Conservation (phyloP, 2,888 invertebrate genomes). For the Auanema sp. region DNA sequence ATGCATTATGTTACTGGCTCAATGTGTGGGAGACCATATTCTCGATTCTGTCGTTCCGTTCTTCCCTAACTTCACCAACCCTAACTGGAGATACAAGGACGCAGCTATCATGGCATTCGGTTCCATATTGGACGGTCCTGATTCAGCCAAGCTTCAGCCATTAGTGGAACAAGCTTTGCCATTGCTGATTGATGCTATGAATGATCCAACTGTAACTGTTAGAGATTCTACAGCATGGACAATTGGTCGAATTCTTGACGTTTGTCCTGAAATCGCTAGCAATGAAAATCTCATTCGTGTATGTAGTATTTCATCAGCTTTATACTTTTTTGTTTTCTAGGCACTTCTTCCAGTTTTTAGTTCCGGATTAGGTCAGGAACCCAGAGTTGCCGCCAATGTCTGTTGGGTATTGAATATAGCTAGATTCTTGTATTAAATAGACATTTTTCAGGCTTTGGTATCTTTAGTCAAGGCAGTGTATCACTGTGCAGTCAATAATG, state of each 20-base stretch:
- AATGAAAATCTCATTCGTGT: constrained; percentile 44
- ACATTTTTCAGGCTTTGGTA: constrained; percentile 75
- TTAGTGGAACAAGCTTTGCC: constrained; percentile 95
- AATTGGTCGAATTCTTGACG: constrained; percentile 94
- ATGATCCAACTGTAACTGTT: constrained; percentile 88
- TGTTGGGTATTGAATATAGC: constrained; percentile 84
- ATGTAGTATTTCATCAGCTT: background rate
- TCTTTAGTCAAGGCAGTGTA: constrained; percentile 94
- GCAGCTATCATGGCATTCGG: constrained; percentile 99
- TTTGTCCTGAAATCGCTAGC: constrained; percentile 57
- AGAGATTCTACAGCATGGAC: constrained; percentile 98
- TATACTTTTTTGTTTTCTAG: constrained; percentile 62
- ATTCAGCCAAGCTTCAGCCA: constrained; percentile 82
- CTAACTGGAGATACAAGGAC: constrained; percentile 71
- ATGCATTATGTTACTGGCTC: constrained; percentile 93
- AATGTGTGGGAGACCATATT: constrained; percentile 89
- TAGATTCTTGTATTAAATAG: background rate
- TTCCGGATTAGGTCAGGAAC: constrained; percentile 83
- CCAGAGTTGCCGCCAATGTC: constrained; percentile 94
- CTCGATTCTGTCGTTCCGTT: constrained; percentile 96
- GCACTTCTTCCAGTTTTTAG: constrained; percentile 71
- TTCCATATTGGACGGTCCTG: constrained; percentile 85
- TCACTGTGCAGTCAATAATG: constrained; percentile 75
- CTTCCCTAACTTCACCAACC: constrained; percentile 89
- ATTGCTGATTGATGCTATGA: constrained; percentile 89